Base-by-base conservation (phyloP, 2,113 vertebrate genomes). In the Calidris pugnax region DNA sequence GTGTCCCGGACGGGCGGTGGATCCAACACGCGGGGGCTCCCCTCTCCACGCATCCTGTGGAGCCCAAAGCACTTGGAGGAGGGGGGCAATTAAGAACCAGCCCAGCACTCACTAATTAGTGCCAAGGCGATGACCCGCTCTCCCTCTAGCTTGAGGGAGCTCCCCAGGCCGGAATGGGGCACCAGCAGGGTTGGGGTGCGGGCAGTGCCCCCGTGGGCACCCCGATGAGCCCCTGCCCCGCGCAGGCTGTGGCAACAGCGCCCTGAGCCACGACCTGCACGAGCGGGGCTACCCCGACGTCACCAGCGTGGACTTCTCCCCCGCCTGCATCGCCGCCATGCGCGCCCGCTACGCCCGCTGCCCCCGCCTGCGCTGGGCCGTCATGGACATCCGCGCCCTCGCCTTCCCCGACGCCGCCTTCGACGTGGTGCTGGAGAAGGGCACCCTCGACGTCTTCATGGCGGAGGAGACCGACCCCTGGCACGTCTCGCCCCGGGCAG, bases 161-260 rank as follows among this genome's bases (percentile, higher is more conserved):
- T 11, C 35, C 39, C 33, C 9, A 48, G 69, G 6, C 4, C 4
- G 2, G 1, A 15, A 23, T 26, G 7, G 27, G 62, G 26, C 23
- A 11, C 10, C 6, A 6, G 6, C 11, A 4, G n/a, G 43, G 11
- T 0, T 12, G 59, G 67, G 67, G 53, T 84, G 71, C 27, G 1
- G 12, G 20, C 55, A 56, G 35, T 20, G 26, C 23, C 37, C 18
- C 15, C 10, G 35, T 5, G 3, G 51, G 63, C 24, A 8, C 12
- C 30, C 71, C 2, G 1, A n/a, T 19, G 12, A 28, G 27, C 55
- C 60, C n/a, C 1, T 66, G 22, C 88, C 88, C 86, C 47, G 9
- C 37, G 10, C 96, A 99, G 99, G 99, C 93, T 99, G 99, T n/a
- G 99, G 99, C 37, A 99, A 98, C 98, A 99, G 99, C 11, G 98